Evolutionary conservation across 2,113 vertebrate genomes (phyloP), one percentile per base, ranked within the genome.

Genomic region (Oryzias melastigma): DNA sequence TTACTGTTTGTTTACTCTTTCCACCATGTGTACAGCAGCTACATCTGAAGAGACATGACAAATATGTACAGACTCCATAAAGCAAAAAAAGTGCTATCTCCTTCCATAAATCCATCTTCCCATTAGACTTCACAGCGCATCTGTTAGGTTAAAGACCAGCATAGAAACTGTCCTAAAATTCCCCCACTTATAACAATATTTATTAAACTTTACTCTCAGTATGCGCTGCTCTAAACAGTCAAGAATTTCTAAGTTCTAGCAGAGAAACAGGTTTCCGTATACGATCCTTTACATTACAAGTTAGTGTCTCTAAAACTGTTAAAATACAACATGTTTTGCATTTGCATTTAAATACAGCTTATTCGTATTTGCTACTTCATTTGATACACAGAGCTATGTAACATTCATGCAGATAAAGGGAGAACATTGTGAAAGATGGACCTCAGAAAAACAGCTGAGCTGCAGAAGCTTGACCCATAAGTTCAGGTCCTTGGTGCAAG

Each of bases 331-430:
- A 35, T 3, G 7, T 53, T 50, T 20, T 14, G 57, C 62, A 50
- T 61, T 67, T 68, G 55, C 73, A 65, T 83, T 85, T 88, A 90
- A 91, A 91, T 91, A 90, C 78, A 90, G 87, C 89, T 91, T 92
- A 91, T 91, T 89, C 66, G 57, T 73, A 73, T 82, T 35, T 71
- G 45, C 83, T 90, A 88, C 90, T 91, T 91, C 90, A 91, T 92
- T 86, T 88, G 20, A 82, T 72, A 81, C 75, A 85, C 71, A 71
- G 58, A 70, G 63, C 60, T 75, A 65, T 49, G 52, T 69, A 67
- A 68, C 77, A 80, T 79, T 84, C 77, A 35, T 55, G 47, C 44
- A 41, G 43, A 40, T 65, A 65, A 17, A n/a, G n/a, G 19, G 2
- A 51, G 7, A 25, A 62, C 29, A 19, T n/a, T 51, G 27, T 51